Percentiles rank a stretch among this genome's conserved stretches.
These are phyloP conservation scores for Zaprionus ornatus DNA, from an alignment of 1,140 invertebrate genomes.

Conservation along the genomic window DNA sequence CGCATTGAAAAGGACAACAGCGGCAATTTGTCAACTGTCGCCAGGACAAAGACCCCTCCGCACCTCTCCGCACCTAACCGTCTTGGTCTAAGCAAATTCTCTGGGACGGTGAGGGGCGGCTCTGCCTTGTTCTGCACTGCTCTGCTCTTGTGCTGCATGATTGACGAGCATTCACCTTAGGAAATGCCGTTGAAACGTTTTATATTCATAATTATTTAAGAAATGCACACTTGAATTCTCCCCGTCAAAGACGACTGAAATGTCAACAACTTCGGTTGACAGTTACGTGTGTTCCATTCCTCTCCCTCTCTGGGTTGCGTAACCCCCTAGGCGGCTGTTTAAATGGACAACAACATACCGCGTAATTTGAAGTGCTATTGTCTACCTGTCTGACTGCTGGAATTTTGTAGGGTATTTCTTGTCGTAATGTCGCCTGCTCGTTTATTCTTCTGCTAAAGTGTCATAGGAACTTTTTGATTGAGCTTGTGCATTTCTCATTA, in stretches of 20 bases:
- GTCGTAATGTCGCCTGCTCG: not conserved
- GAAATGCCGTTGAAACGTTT: conserved; percentile 59
- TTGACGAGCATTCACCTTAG: conserved; percentile 71
- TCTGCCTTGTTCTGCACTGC: not conserved
- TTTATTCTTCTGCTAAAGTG: conserved; percentile 25
- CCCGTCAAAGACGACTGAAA: conserved; percentile 53
- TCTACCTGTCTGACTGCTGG: conserved; percentile 1
- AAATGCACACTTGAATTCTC: conserved; percentile 74
- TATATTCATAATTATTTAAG: conserved; percentile 81
- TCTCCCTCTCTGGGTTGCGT: not conserved
- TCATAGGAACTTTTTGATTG: conserved; percentile 72
- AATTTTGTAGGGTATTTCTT: conserved; percentile 1
- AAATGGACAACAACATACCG: conserved; percentile 15
- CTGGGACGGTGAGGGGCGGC: conserved; percentile 23
- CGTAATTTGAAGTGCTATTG: conserved; percentile 14
- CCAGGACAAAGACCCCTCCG: conserved; percentile 49
- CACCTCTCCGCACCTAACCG: conserved; percentile 1
- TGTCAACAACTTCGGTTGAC: conserved; percentile 70
- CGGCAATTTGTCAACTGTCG: conserved; percentile 78
- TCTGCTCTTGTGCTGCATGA: conserved; percentile 43
- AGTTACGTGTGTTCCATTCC: conserved; percentile 33
- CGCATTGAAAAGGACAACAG: conserved; percentile 66
- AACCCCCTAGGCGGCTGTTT: conserved; percentile 1
- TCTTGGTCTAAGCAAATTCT: conserved; percentile 31
- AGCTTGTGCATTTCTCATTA: conserved; percentile 56